Percentiles rank a stretch among this genome's conserved stretches.
These are phyloP conservation scores for Dolichoris vasculosae DNA, from an alignment of 1,140 invertebrate genomes.

Conservation along the genomic window DNA sequence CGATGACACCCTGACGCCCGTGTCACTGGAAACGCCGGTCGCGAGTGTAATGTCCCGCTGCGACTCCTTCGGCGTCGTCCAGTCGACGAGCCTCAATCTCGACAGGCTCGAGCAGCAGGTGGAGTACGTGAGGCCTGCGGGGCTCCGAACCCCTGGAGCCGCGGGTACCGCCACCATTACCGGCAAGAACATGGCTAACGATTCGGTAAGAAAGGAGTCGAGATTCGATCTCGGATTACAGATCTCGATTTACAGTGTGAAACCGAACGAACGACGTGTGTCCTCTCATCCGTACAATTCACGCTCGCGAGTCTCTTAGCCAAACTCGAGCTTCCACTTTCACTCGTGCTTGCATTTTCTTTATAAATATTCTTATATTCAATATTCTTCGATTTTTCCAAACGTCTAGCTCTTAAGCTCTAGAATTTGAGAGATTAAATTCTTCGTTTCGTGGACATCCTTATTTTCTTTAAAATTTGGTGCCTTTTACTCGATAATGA, in stretches of 20 bases:
- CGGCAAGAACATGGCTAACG: constrained; percentile 71
- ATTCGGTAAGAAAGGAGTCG: constrained; percentile 72
- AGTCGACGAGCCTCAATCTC: constrained; percentile 77
- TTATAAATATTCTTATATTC: too few species aligned
- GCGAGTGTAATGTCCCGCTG: constrained; percentile 88
- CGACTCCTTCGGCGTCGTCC: constrained; percentile 88
- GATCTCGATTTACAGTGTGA: not conserved
- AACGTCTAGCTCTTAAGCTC: not conserved
- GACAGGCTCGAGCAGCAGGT: constrained; percentile 55
- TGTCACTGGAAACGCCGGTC: constrained; percentile 89
- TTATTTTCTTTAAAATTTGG: not conserved
- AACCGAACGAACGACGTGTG: too few species aligned
- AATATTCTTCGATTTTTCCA: not conserved
- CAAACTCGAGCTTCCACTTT: too few species aligned
- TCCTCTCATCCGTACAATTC: not conserved
- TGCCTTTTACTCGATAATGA: not conserved
- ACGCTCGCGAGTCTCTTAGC: too few species aligned
- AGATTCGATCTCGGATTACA: not conserved
- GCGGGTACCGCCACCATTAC: constrained; percentile 52
- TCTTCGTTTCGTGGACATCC: not conserved
- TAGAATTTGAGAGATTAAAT: not conserved
- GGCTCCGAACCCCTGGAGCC: not conserved
- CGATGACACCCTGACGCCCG: constrained; percentile 82
- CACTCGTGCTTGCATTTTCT: too few species aligned
- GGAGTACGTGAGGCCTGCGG: constrained; percentile 58